Base-by-base conservation (phyloP, 2,113 vertebrate species). In the Aegithalos caudatus region DNA sequence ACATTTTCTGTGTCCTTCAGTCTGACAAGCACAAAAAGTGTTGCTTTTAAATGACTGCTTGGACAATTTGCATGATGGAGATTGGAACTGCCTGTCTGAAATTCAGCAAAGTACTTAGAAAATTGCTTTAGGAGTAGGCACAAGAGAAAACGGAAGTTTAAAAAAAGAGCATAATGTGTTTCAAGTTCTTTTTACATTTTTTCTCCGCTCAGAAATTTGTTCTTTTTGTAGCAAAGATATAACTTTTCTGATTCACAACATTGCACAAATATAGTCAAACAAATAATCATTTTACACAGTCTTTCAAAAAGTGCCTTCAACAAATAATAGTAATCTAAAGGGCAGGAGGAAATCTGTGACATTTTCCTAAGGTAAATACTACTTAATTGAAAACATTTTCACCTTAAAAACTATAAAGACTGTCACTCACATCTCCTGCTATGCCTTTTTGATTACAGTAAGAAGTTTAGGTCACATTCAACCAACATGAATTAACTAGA, bases 21-120 rank as follows among this genome's bases (percentile, higher is more conserved):
- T 44, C 27, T 88, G 79, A 95, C 42, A 93, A 77, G 62, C n/a
- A 80, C 67, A 88, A 85, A 86, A 84, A 72, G 1, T 38, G 24
- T 58, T 91, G 50, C 33, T 70, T 87, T 94, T 83, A 91, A 86
- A 81, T 27, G 25, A 69, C 38, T 90, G 19, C 38, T 82, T 86
- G 76, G 81, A 83, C 54, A 85, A 94, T 92, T 94, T 94, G n/a
- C 81, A 83, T 93, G 74, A 83, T 37, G 25, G 58, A 83, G 47
- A 60, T 70, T 83, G 24, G 62, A 90, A 83, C 29, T 90, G 64
- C 33, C 28, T 82, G 28, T 81, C 56, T 73, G 81, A 92, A 95
- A 82, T 14, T 54, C 38, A 44, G 8, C 3, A 8, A 91, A 85
- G 16, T 84, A 83, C 40, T 84, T 86, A 2, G 72, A 88, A 95